phyloP scores from a whole-genome alignment of 2,797 vertebrate species.

The Halcyon badia region DNA sequence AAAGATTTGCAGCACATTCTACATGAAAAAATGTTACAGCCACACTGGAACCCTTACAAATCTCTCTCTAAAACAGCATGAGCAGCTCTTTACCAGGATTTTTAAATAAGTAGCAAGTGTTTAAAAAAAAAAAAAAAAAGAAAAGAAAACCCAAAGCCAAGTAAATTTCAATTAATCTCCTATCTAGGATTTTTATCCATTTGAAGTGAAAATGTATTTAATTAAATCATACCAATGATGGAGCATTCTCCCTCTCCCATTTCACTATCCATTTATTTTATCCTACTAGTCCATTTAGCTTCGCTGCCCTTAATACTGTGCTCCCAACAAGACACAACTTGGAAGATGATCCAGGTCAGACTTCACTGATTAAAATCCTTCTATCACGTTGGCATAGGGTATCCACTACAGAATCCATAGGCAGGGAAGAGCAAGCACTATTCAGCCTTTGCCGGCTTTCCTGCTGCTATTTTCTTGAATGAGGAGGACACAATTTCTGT shows the following conservation, averaged over 20 bases:
- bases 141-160: neutral
- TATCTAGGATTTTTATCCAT: conserved; percentile 13
- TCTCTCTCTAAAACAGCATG: neutral
- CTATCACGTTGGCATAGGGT: neutral
- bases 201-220: conserved; percentile 50
- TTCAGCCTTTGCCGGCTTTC: neutral
- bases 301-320: neutral
- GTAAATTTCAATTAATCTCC: conserved; percentile 52
- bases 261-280: neutral
- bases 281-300: neutral
- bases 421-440: neutral
- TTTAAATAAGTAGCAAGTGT: neutral
- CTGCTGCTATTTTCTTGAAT: neutral
- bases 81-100: neutral
- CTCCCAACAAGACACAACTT: neutral
- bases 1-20: neutral
- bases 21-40: neutral
- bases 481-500: neutral
- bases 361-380: neutral
- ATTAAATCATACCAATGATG: neutral
- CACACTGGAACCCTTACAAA: neutral
- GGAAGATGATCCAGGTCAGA: neutral
- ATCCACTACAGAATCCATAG: neutral
- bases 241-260: neutral
- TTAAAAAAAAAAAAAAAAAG: neutral